These are phyloP conservation scores for Drosophila albomicans DNA, from an alignment of 1,140 invertebrate species.

Conservation along the genomic window DNA sequence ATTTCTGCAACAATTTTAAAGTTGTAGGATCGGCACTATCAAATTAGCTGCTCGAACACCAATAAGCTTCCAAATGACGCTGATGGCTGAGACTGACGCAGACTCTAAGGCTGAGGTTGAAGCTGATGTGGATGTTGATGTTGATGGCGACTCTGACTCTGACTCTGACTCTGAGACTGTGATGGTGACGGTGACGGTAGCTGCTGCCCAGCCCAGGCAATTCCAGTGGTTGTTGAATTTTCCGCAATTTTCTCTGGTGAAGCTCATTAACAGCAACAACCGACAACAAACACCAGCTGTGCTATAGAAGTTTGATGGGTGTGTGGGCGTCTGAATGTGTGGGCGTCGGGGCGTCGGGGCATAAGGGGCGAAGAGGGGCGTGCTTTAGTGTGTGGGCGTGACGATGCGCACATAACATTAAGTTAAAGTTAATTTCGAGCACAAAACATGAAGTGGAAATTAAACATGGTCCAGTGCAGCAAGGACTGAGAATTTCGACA, in stretches of 20 bases:
- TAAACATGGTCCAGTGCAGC: constrained; percentile 17
- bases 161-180: no score
- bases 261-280: constrained; percentile 59
- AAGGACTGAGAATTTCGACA: neutral
- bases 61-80: constrained; percentile 20
- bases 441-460: constrained; percentile 32
- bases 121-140: neutral
- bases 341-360: neutral
- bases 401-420: constrained; percentile 46
- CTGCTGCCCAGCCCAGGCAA: constrained; percentile 14
- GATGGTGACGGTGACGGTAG: neutral
- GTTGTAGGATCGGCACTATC: neutral
- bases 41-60: constrained; percentile 24
- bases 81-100: neutral
- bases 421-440: constrained; percentile 36
- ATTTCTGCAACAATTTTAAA: no score
- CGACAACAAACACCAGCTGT: constrained; percentile 37
- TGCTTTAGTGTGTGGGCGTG: constrained; percentile 54
- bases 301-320: constrained; percentile 44
- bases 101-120: neutral
- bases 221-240: constrained; percentile 44
- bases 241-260: constrained; percentile 51
- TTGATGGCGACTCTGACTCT: neutral
- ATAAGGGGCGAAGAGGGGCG: constrained; percentile 19
- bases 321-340: constrained; percentile 4